Percentiles rank a stretch among this genome's conserved stretches.
These are phyloP conservation scores for Leptopilina clavipes DNA, from an alignment of 1,140 invertebrate genomes.

Conservation along the genomic window DNA sequence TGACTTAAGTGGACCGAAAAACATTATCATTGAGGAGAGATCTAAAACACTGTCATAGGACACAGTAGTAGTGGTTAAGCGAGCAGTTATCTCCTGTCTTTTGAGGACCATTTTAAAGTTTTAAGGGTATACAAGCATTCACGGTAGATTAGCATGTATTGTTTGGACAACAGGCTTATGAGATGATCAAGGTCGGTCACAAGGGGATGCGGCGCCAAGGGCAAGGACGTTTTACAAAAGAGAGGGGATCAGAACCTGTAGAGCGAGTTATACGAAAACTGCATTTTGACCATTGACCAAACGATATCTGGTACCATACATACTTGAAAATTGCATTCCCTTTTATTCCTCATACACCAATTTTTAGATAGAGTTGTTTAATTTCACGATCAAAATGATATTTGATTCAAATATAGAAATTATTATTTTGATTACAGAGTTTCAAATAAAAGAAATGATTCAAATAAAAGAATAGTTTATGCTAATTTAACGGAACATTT, in stretches of 20 bases:
- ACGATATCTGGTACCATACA: background rate
- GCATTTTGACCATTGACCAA: constrained; percentile 16
- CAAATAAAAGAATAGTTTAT: no score
- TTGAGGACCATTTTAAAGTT: constrained; percentile 10
- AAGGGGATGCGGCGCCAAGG: constrained; percentile 23
- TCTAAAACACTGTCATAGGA: background rate
- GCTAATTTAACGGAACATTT: no score
- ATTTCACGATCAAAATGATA: no score
- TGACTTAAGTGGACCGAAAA: background rate
- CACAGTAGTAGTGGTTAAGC: background rate
- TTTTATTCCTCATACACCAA: no score
- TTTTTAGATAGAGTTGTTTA: no score
- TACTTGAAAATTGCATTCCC: no score
- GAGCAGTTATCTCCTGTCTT: background rate
- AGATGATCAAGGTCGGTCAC: constrained; percentile 28
- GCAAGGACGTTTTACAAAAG: constrained; percentile 19
- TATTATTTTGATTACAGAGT: no score
- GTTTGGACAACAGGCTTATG: constrained; percentile 30
- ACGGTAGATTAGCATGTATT: constrained; percentile 5
- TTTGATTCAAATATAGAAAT: no score
- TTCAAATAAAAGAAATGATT: no score
- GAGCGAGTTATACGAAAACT: constrained; percentile 23
- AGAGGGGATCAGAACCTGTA: constrained; percentile 7
- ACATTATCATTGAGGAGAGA: background rate
- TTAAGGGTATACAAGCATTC: background rate